These are phyloP conservation scores for Arbacia lixula DNA, from an alignment of 53 echinoderm and acorn worm genomes.

Conservation along the genomic window DNA sequence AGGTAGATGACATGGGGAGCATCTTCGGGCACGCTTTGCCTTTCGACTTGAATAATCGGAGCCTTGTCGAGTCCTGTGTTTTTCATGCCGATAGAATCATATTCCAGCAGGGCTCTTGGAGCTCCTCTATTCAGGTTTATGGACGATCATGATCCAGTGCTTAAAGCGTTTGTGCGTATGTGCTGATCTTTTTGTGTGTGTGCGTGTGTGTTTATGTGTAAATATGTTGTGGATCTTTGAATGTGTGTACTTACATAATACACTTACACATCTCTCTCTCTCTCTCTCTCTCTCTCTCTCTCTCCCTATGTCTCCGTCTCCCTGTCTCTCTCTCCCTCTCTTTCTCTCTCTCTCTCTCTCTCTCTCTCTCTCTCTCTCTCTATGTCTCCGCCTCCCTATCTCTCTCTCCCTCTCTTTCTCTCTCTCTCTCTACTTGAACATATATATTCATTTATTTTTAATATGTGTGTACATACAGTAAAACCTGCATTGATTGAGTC, in stretches of 20 bases:
- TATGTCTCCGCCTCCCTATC: neutral
- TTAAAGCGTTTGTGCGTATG: neutral
- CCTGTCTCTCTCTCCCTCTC: neutral
- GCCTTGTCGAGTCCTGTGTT: too few relatives aligned
- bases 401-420: neutral
- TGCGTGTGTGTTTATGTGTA: neutral
- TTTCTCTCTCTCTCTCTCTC: neutral
- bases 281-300: constrained; percentile 1
- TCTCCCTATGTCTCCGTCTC: neutral
- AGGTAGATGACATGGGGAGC: too few relatives aligned
- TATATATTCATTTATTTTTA: neutral
- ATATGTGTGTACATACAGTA: too few relatives aligned
- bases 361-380: neutral
- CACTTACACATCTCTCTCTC: neutral
- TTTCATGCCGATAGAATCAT: too few relatives aligned
- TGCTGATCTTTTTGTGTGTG: neutral
- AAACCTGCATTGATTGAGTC: too few relatives aligned
- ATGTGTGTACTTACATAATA: neutral
- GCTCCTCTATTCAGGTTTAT: too few relatives aligned
- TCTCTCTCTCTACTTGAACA: neutral
- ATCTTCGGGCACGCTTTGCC: too few relatives aligned
- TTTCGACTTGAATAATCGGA: too few relatives aligned
- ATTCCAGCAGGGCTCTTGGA: too few relatives aligned
- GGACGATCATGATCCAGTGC: too few relatives aligned
- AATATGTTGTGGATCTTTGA: neutral